Base-by-base conservation (phyloP, 2,113 vertebrate genomes). In the Cinclus mexicanus region DNA sequence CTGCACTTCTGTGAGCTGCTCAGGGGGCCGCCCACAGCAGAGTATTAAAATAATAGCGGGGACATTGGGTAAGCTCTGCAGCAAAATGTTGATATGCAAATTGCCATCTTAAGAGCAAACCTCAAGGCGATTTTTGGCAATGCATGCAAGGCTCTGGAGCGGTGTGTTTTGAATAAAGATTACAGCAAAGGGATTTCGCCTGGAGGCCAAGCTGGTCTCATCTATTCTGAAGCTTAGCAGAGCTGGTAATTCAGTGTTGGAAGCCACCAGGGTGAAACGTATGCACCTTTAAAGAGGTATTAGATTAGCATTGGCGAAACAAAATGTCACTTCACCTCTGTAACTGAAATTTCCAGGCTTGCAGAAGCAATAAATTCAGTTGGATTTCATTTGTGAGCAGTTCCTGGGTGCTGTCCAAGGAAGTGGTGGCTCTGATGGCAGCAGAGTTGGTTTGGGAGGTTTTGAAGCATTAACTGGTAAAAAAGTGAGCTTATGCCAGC, bases 81-180 rank as follows among this genome's bases (percentile, higher is more conserved):
- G 93, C 49, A 47, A 91, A 89, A 91, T 59, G 83, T 68, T 93
- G 87, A 86, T 74, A 90, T 97, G 92, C 69, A 97, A 93, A 97
- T 95, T 92, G 64, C 70, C 80, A 17, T 88, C 90, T 93, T 82
- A 65, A 90, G 91, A 95, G 90, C 84, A 50, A 90, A 95, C 80
- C 93, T 94, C 87, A 76, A 52, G 83, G 93, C 25, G 39, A 85
- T 86, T 92, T 87, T 94, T 95, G 96, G 87, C 91, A 84, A 50
- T 12, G 77, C 60, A 20, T 26, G 8, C 72, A 39, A 83, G 64
- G 69, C 89, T 96, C 71, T 0, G 1, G 33, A 83, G 93, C n/a
- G 0, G 33, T 72, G 80, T 93, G 91, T 90, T 96, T 90, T 57
- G 87, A 95, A 90, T 95, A 89, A 92, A 94, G 77, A 92, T 95